Evolutionary conservation across 1,140 invertebrate species (phyloP).

Genomic region (Artemia franciscana): DNA sequence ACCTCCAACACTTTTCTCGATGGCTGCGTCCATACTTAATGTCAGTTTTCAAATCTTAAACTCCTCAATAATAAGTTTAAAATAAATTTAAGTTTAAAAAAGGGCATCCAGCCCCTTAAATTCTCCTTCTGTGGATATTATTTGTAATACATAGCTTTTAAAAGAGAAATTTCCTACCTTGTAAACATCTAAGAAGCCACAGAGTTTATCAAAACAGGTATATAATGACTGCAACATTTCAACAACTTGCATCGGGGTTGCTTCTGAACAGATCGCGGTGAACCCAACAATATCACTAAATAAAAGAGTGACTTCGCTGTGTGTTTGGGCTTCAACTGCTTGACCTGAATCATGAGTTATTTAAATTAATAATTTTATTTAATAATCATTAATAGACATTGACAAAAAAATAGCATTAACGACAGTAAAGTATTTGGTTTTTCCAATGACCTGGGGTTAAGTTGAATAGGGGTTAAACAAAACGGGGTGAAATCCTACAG

Average conservation of each 20-base stretch:
- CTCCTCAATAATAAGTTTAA: too few relatives aligned
- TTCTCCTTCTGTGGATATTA: too few relatives aligned
- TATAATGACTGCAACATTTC: constrained; percentile 79
- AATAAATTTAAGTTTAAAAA: too few relatives aligned
- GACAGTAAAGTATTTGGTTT: not conserved
- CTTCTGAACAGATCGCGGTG: constrained; percentile 70
- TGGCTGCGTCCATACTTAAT: too few relatives aligned
- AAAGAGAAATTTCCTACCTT: too few relatives aligned
- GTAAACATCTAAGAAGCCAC: constrained; percentile 70
- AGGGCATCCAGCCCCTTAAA: too few relatives aligned
- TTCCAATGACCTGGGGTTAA: too few relatives aligned
- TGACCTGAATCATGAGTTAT: constrained; percentile 34
- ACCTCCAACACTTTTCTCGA: too few relatives aligned
- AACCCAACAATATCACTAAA: constrained; percentile 92
- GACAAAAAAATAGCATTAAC: not conserved
- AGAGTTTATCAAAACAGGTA: constrained; percentile 71
- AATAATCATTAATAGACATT: constrained; percentile 1
- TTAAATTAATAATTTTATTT: not conserved
- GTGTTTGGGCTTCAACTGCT: constrained; percentile 66
- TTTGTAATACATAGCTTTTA: too few relatives aligned
- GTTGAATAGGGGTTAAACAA: too few relatives aligned
- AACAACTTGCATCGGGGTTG: constrained; percentile 79
- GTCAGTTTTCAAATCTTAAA: too few relatives aligned
- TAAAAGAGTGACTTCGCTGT: constrained; percentile 75
- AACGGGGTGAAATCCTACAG: too few relatives aligned